Evolutionary conservation across 2,888 invertebrate genomes (phyloP).

Genomic region (Micoletzkya japonica): DNA sequence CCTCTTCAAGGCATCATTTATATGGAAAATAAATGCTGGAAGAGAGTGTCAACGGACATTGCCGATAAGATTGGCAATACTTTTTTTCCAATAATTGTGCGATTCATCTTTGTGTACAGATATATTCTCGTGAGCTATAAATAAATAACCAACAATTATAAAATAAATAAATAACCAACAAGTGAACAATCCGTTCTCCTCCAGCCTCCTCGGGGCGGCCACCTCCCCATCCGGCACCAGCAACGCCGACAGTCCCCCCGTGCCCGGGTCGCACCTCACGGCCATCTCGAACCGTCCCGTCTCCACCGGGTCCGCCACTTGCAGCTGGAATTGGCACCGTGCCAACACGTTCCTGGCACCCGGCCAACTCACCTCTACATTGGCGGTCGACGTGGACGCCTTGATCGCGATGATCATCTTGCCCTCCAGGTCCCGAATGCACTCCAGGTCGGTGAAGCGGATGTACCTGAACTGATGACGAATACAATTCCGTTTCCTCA

Average conservation of each 20-base stretch:
- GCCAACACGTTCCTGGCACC: background rate
- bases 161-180: no score
- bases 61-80: no score
- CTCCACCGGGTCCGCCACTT: constrained; percentile 34
- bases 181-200: constrained; percentile 7
- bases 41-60: no score
- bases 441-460: constrained; percentile 45
- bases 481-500: background rate
- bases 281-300: constrained; percentile 32
- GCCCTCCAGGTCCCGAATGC: constrained; percentile 35
- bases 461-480: constrained; percentile 45
- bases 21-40: no score
- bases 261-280: constrained; percentile 18
- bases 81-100: no score
- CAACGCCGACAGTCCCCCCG: constrained; percentile 7
- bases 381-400: constrained; percentile 31
- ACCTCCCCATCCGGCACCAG: no score
- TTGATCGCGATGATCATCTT: constrained; percentile 50
- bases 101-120: no score
- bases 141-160: no score
- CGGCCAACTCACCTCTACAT: constrained; percentile 9
- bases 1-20: no score
- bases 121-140: no score
- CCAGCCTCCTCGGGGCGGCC: no score
- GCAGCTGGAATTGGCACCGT: background rate